Evolutionary conservation across 2,797 vertebrate genomes (phyloP).

Genomic region (Xiphorhynchus erythropygius): DNA sequence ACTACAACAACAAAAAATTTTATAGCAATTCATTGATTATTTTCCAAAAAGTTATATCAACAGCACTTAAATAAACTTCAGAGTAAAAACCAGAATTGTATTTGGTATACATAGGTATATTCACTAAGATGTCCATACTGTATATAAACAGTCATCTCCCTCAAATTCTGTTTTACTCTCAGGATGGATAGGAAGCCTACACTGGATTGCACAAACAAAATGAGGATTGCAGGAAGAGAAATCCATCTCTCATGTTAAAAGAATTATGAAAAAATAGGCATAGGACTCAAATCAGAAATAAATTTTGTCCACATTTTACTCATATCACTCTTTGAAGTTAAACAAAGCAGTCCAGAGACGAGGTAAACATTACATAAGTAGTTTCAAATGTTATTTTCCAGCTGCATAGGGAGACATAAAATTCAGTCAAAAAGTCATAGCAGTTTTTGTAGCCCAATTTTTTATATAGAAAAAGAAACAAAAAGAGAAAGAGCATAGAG

Average conservation of each 20-base stretch:
- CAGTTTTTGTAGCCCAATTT: background rate
- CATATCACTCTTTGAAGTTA: background rate
- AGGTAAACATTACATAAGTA: background rate
- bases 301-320: background rate
- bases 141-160: background rate
- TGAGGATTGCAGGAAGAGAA: background rate
- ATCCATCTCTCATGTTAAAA: background rate
- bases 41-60: background rate
- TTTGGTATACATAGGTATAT: background rate
- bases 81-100: background rate
- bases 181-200: background rate
- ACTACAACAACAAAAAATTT: background rate
- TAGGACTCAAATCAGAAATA: background rate
- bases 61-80: background rate
- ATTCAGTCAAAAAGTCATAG: background rate
- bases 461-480: background rate
- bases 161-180: background rate
- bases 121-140: background rate
- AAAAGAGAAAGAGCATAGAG: background rate
- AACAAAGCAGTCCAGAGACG: background rate
- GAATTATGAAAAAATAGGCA: background rate
- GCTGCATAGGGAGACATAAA: background rate
- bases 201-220: background rate
- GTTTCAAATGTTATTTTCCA: constrained; percentile 6
- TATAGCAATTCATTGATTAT: constrained; percentile 5